Evolutionary conservation across 2,888 invertebrate species (phyloP), one percentile per base, ranked within the genome.

Genomic region (Vanessa cardui): DNA sequence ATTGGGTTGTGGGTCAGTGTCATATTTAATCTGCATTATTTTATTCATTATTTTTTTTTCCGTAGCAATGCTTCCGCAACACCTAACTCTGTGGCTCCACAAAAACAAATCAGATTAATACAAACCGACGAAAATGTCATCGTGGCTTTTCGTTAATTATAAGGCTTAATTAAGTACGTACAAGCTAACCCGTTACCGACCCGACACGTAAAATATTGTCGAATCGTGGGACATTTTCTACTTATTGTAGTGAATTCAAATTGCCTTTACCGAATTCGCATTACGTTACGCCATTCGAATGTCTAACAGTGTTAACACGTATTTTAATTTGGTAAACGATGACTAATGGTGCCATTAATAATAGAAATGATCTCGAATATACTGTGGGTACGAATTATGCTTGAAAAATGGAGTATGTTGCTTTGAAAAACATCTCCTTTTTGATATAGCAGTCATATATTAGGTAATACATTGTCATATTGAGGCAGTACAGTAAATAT

Each of bases 171-270:
- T 63, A 66, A 50, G 61, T 63, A 62, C 20, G 47, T 68, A 68
- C 56, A 63, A n/a, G 31, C n/a, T 59, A 65, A 69, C 59, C 66
- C 62, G 63, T 52, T 60, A 65, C 59, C 63, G 39, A 60, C 64
- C 64, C 58, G 61, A 58, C 61, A 64, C 58, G 62, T 69, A 62
- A 71, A 69, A 71, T 71, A 71, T 64, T 50, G 59, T 20, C 49
- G 26, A 59, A 20, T 58, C 66, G 69, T 62, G 69, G 50, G 44
- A 54, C 62, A 59, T 66, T 70, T 56, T 58, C 46, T 39, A 49
- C 49, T 56, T 18, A 62, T 39, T 45, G 66, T 62, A 62, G 58
- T 69, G 62, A 62, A 69, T 64, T 69, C 52, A 69, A 64, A 66
- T 56, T 39, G 56, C 46, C 52, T 59, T 47, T 18, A 54, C 54